A percentile compares a stretch with the other conserved stretches of the same genome.
Evolutionary conservation across 30 jellyfish, hydroid and myxozoan species (phyloP).

Genomic region (Rhopilema esculentum): DNA sequence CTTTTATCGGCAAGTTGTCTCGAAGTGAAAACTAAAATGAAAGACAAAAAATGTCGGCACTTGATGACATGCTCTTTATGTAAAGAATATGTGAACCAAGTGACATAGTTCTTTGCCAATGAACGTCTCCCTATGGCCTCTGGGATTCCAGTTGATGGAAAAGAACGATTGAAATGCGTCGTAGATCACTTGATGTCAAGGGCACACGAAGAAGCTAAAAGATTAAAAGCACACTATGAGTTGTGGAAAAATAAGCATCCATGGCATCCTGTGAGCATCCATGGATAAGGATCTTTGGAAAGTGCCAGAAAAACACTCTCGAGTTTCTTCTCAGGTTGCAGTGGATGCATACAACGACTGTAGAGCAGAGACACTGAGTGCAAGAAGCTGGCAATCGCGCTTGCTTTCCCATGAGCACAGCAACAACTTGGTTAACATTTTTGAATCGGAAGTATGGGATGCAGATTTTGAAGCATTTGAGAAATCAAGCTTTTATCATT

Average conservation of each 20-base stretch:
- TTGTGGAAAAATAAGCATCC: constrained; percentile 24
- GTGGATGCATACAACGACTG: constrained; percentile 46
- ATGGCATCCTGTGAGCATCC: neutral
- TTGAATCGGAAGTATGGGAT: constrained; percentile 48
- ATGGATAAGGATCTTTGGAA: neutral
- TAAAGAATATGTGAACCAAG: constrained; percentile 43
- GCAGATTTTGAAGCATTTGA: constrained; percentile 32
- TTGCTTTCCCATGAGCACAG: constrained; percentile 53
- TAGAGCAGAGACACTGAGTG: constrained; percentile 36
- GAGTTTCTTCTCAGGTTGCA: constrained; percentile 31
- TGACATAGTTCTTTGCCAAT: constrained; percentile 26
- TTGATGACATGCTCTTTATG: constrained; percentile 67
- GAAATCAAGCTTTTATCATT: constrained; percentile 39
- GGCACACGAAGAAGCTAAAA: constrained; percentile 5
- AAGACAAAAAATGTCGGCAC: constrained; percentile 61
- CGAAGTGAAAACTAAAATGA: constrained; percentile 61
- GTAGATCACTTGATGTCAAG: constrained; percentile 48
- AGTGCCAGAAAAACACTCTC: neutral
- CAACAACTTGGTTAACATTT: constrained; percentile 32
- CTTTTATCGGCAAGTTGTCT: constrained; percentile 66
- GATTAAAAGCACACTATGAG: constrained; percentile 8
- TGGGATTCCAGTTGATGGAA: constrained; percentile 51
- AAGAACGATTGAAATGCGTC: constrained; percentile 37
- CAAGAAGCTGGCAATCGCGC: constrained; percentile 59
- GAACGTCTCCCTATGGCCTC: constrained; percentile 72